phyloP scores from a whole-genome alignment of 2,797 vertebrate species.

The Perdix hodgsoniae region DNA sequence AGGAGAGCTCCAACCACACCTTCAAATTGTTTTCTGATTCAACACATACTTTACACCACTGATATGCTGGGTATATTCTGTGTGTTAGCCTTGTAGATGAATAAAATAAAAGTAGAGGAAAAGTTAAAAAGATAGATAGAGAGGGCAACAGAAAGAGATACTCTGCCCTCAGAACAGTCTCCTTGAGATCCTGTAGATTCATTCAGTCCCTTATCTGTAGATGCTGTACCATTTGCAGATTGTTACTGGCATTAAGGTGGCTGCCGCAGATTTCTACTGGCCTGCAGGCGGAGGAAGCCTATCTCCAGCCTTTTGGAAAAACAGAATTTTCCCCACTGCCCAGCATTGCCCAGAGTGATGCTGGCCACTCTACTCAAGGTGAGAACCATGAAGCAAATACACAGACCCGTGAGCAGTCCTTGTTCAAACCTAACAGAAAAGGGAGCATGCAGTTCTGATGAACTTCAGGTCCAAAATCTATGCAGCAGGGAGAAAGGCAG shows the following conservation, averaged over 20 bases:
- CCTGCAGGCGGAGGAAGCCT: not conserved
- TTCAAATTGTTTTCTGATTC: not conserved
- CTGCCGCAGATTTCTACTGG: not conserved
- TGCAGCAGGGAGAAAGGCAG: not conserved
- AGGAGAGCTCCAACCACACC: not conserved
- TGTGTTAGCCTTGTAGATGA: not conserved
- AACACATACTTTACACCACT: not conserved
- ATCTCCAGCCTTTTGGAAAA: not conserved
- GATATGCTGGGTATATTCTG: not conserved
- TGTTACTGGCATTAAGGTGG: accelerated
- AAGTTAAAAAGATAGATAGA: not conserved
- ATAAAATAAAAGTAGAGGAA: not conserved
- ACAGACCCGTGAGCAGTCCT: not conserved
- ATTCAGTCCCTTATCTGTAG: not conserved
- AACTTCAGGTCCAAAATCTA: not conserved
- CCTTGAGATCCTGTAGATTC: not conserved
- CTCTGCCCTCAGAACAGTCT: not conserved
- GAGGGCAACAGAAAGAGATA: not conserved
- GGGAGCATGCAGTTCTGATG: not conserved
- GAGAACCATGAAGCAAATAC: not conserved
- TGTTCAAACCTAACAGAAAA: not conserved
- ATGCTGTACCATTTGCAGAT: accelerated
- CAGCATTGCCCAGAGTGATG: not conserved
- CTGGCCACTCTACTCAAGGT: not conserved
- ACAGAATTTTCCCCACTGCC: not conserved